These are phyloP conservation scores for Hephaestus fuliginosus DNA, from an alignment of 2,797 vertebrate species.

Conservation along the genomic window DNA sequence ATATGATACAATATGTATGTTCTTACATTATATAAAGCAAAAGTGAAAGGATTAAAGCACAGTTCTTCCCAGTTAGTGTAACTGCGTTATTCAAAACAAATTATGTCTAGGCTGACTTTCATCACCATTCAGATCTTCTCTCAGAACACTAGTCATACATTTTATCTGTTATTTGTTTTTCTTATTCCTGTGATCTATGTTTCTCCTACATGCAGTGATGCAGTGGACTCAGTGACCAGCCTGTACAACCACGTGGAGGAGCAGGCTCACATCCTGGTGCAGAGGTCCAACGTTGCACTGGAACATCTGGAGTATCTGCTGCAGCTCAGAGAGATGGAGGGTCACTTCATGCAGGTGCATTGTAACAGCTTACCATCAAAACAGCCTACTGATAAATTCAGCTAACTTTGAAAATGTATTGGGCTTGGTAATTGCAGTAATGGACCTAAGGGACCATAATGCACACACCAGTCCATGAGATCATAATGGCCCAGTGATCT, in stretches of 20 bases:
- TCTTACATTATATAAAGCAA: neutral
- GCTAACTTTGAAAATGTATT: neutral
- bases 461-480: neutral
- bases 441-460: neutral
- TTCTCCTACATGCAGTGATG: constrained; percentile 78
- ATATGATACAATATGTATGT: too few species aligned
- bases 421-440: neutral
- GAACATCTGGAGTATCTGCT: constrained; percentile 89
- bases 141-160: neutral
- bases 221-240: constrained; percentile 85
- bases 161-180: neutral
- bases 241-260: constrained; percentile 93
- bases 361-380: neutral
- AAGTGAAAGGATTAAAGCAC: neutral
- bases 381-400: neutral
- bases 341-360: constrained; percentile 88
- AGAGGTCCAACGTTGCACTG: constrained; percentile 90
- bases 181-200: neutral
- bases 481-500: neutral
- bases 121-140: neutral
- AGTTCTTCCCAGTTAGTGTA: neutral
- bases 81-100: neutral
- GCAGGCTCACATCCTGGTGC: constrained; percentile 91
- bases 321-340: constrained; percentile 87
- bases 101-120: neutral